These are phyloP conservation scores for Urechis unicinctus DNA, from an alignment of 2,888 invertebrate genomes.

Conservation along the genomic window DNA sequence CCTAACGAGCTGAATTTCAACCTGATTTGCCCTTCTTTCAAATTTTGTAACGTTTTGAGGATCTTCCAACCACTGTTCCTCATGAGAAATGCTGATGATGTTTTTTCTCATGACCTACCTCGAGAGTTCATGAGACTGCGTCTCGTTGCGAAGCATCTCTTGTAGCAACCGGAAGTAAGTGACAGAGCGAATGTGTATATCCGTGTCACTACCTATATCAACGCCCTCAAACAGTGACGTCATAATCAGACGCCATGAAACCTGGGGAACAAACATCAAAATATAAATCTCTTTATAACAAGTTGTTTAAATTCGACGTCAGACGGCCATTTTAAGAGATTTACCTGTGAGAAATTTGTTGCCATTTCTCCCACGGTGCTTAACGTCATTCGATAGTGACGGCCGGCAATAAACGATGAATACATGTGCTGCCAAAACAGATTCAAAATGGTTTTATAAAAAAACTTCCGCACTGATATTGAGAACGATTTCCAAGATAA, in stretches of 20 bases:
- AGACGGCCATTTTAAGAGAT: neutral
- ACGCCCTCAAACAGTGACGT: neutral
- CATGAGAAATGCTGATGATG: neutral
- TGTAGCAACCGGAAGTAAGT: slow-evolving; percentile 51
- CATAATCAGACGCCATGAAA: neutral
- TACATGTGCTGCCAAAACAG: no score
- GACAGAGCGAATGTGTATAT: slow-evolving; percentile 55
- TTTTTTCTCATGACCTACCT: neutral
- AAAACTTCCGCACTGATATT: no score
- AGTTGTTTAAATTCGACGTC: neutral
- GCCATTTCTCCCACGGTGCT: slow-evolving; percentile 6
- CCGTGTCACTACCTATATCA: slow-evolving; percentile 14
- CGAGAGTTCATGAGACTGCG: neutral
- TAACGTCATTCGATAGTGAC: no score
- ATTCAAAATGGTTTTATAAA: no score
- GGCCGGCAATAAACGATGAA: no score
- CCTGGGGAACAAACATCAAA: no score
- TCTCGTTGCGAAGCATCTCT: slow-evolving; percentile 14
- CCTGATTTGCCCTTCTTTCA: no score
- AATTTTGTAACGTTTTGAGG: no score
- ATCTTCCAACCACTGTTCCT: no score
- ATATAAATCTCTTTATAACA: no score
- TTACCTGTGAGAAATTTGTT: slow-evolving; percentile 13
- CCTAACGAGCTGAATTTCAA: no score
- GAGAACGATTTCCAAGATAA: no score